Conservation (phyloP, 2,888 invertebrate species). For the Neoascia interrupta region DNA sequence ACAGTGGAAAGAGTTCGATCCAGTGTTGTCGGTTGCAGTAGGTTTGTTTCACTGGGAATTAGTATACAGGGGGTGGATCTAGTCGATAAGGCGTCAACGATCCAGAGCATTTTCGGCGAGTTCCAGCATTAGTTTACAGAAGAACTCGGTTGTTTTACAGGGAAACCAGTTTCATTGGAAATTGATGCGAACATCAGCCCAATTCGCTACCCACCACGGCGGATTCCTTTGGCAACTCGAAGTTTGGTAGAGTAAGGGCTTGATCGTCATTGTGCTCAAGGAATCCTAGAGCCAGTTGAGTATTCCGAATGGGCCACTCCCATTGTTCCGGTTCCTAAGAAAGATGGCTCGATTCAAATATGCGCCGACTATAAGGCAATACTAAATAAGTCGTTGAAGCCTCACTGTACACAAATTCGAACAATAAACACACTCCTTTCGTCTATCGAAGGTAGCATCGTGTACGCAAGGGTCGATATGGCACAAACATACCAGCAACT, state of each 20-base stretch:
- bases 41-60: constrained; percentile 51
- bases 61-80: constrained; percentile 41
- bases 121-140: constrained; percentile 2
- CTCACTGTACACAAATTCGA: constrained; percentile 70
- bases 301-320: no score
- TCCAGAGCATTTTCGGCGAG: constrained; percentile 23
- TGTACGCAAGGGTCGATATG: constrained; percentile 76
- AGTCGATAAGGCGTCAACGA: not conserved
- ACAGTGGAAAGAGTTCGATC: constrained; percentile 33
- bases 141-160: not conserved
- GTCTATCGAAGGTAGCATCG: constrained; percentile 71
- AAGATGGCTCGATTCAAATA: not conserved
- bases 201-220: constrained; percentile 1
- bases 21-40: constrained; percentile 48
- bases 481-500: constrained; percentile 76
- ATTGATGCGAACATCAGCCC: not conserved
- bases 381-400: constrained; percentile 6
- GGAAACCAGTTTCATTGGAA: not conserved
- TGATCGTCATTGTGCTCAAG: constrained; percentile 62
- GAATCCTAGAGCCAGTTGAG: constrained; percentile 68
- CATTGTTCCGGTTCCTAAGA: constrained; percentile 24
- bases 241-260: constrained; percentile 66
- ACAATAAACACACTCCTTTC: constrained; percentile 43
- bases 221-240: no score
- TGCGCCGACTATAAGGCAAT: constrained; percentile 70